Percentiles rank a stretch among this genome's conserved stretches.
Evolutionary conservation across 2,888 invertebrate species (phyloP).

Genomic region (Harpalus rubripes): DNA sequence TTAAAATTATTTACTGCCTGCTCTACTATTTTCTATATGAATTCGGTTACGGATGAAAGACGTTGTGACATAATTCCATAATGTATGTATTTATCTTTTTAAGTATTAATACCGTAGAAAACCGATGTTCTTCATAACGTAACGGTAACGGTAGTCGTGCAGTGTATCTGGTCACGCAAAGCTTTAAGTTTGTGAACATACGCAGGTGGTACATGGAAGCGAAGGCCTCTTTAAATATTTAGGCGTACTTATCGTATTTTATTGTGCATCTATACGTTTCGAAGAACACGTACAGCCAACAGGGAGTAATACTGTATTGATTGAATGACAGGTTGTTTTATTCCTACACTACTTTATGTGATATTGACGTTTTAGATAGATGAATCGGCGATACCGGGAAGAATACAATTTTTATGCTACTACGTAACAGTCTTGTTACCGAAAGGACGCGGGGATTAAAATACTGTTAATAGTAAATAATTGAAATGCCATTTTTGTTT

Average conservation of each 20-base stretch:
- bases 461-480: too few relatives aligned
- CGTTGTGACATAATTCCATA: too few relatives aligned
- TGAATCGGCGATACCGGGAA: background rate
- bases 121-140: background rate
- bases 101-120: background rate
- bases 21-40: too few relatives aligned
- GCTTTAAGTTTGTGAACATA: constrained; percentile 52
- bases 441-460: too few relatives aligned
- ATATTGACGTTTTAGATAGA: constrained; percentile 24
- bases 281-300: constrained; percentile 14
- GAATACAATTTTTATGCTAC: constrained; percentile 3
- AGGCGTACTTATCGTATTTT: constrained; percentile 46
- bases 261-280: constrained; percentile 52
- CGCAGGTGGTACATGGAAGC: constrained; percentile 39
- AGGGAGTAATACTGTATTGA: constrained; percentile 18
- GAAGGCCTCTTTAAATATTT: constrained; percentile 58
- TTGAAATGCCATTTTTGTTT: too few relatives aligned
- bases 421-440: background rate
- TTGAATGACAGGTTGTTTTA: constrained; percentile 32
- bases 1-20: too few relatives aligned
- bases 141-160: background rate
- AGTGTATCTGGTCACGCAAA: constrained; percentile 10
- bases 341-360: background rate
- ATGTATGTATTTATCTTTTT: too few relatives aligned
- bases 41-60: too few relatives aligned